These are phyloP conservation scores for Pocota personata DNA, from an alignment of 2,888 invertebrate genomes.

Conservation along the genomic window DNA sequence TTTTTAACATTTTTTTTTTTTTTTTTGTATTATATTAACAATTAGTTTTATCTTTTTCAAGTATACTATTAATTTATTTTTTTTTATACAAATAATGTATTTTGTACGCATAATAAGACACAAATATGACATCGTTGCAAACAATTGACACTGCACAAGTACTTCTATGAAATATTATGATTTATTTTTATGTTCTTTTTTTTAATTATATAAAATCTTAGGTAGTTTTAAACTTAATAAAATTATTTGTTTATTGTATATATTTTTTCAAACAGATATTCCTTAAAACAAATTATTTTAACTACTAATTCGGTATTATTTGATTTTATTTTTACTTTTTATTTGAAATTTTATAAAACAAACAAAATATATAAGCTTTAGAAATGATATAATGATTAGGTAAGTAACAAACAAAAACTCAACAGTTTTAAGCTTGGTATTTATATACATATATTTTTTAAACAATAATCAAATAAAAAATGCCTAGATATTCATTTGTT, in stretches of 20 bases:
- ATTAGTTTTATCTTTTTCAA: background rate
- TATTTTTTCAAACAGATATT: conserved; percentile 36
- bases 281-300: background rate
- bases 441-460: conserved; percentile 21
- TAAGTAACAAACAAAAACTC: conserved; percentile 41
- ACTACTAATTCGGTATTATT: conserved; percentile 20
- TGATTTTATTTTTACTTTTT: conserved; percentile 25
- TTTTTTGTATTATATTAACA: conserved; percentile 18
- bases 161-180: conserved; percentile 18
- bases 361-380: conserved; percentile 45
- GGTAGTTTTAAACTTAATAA: conserved; percentile 23
- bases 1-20: background rate
- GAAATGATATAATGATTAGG: conserved; percentile 16
- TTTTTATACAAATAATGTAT: conserved; percentile 37
- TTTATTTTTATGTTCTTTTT: conserved; percentile 30
- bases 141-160: conserved; percentile 58
- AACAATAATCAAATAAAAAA: conserved; percentile 21
- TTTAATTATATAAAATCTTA: background rate
- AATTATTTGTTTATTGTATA: conserved; percentile 37
- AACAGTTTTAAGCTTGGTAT: conserved; percentile 48
- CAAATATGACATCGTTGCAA: conserved; percentile 22
- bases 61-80: background rate
- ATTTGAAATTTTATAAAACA: conserved; percentile 31
- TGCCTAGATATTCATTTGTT: conserved; percentile 31
- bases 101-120: conserved; percentile 58